Evolutionary conservation across 2,113 vertebrate species (phyloP), one percentile per base, ranked within the genome.

Genomic region (Ailurus styani): DNA sequence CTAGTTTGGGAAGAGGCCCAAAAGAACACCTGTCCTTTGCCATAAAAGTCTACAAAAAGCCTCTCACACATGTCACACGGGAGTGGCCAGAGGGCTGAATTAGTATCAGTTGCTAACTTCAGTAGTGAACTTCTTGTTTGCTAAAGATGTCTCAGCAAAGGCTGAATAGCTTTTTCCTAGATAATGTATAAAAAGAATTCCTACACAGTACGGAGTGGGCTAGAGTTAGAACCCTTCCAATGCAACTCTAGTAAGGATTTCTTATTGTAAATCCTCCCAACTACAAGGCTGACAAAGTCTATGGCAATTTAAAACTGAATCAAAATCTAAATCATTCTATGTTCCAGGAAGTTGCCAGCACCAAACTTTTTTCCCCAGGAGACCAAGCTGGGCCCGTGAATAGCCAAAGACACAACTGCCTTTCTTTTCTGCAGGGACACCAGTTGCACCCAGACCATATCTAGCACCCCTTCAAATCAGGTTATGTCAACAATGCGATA

Each of bases 11-110:
- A 96, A 54, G 40, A 64, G 7, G 34, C 40, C 82, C 95, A 91
- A 85, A 93, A 47, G 45, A 96, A 96, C 87, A 91, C 93, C 96
- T 96, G 93, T 90, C 72, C 87, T 82, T 86, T 91, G 90, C 72
- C 72, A 77, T 75, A 47, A 52, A 89, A 86, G 79, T 86, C 78
- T 89, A 89, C 23, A 86, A 40, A 91, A 91, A 91, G 40, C 42
- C 47, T 93, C 54, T 75, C 23, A 87, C 37, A 73, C 40, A 54
- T 60, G 72, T 68, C 78, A 96, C 55, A 95, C 2, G 40, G 54
- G 62, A 90, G n/a, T 12, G 25, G n/a, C 37, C 52, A 70, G 14
- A 86, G 34, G 20, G 50, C 55, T 95, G 37, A 90, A 96, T 68
- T 77, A 89, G 88, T 62, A 94, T 37, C 6, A 17, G 73, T 68